phyloP scores from a whole-genome alignment of 2,888 invertebrate species.

The Protodeltote pygarga region DNA sequence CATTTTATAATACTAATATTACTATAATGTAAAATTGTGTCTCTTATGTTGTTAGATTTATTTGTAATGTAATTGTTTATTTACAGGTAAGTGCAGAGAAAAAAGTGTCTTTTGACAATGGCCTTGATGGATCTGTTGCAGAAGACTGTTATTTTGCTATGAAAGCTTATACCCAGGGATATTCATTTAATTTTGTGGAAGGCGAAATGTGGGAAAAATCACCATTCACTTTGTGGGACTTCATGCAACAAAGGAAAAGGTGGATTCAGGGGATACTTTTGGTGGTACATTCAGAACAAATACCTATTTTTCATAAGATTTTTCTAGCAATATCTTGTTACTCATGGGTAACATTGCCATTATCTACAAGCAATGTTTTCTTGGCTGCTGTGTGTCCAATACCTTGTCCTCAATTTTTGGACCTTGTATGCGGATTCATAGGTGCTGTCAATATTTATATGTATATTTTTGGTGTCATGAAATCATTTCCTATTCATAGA shows the following conservation, averaged over 20 bases:
- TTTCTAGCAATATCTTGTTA: constrained; percentile 96
- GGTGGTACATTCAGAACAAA: constrained; percentile 94
- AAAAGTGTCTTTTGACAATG: constrained; percentile 97
- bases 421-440: constrained; percentile 95
- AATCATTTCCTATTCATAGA: constrained; percentile 96
- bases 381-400: constrained; percentile 95
- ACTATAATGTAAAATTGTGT: background rate
- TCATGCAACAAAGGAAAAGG: constrained; percentile 97
- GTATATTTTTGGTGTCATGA: constrained; percentile 99
- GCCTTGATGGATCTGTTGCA: constrained; percentile 98
- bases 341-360: constrained; percentile 98
- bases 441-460: constrained; percentile 98
- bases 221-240: constrained; percentile 97
- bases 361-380: constrained; percentile 96
- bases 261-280: constrained; percentile 97
- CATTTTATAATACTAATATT: too few relatives aligned
- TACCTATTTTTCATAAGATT: constrained; percentile 92
- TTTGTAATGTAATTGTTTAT: constrained; percentile 10
- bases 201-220: constrained; percentile 99
- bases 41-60: too few relatives aligned
- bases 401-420: constrained; percentile 93
- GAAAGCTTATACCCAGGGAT: constrained; percentile 96
- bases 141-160: constrained; percentile 99
- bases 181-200: constrained; percentile 97
- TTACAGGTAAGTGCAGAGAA: constrained; percentile 95